These are phyloP conservation scores for Pseudochirops corinnae DNA, from an alignment of 2,797 vertebrate species.

Conservation along the genomic window DNA sequence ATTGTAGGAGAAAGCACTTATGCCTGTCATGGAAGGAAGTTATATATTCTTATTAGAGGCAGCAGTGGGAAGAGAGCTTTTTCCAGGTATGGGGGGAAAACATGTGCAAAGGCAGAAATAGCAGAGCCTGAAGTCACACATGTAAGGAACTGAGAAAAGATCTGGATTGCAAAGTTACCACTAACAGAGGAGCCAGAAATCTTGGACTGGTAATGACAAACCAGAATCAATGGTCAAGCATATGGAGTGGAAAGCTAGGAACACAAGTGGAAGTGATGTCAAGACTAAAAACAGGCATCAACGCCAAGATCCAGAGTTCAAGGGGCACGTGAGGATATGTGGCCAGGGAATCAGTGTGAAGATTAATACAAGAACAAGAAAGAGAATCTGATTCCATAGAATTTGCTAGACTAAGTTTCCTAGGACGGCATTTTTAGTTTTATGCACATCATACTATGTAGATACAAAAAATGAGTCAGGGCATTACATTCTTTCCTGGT, in stretches of 20 bases:
- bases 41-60: neutral
- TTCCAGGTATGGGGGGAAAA: neutral
- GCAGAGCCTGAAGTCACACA: neutral
- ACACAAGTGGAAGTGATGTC: neutral
- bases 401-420: neutral
- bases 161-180: neutral
- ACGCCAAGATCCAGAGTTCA: neutral
- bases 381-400: neutral
- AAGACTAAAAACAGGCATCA: neutral
- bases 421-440: neutral
- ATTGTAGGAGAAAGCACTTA: neutral
- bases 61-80: neutral
- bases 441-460: neutral
- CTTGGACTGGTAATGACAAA: neutral
- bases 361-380: neutral
- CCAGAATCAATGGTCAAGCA: neutral
- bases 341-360: neutral
- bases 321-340: neutral
- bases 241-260: neutral
- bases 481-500: neutral
- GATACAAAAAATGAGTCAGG: neutral
- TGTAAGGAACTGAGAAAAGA: neutral
- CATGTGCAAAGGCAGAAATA: neutral
- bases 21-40: neutral
- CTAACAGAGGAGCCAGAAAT: neutral